These are phyloP conservation scores for Lynx canadensis DNA, from an alignment of 2,113 vertebrate genomes.

Conservation along the genomic window DNA sequence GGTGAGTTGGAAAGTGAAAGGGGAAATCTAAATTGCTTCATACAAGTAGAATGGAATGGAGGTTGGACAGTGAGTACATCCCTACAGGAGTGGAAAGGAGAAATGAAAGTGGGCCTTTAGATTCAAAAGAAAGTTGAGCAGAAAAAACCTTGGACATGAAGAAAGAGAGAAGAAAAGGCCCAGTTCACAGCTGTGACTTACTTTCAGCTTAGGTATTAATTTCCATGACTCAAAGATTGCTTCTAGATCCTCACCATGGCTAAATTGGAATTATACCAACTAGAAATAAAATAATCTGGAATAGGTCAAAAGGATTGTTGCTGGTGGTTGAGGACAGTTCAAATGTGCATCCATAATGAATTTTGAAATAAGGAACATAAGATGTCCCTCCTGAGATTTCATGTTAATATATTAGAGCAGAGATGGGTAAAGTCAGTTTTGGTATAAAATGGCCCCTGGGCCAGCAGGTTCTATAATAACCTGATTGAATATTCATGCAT, in stretches of 20 bases:
- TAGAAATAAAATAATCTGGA: slow-evolving; percentile 25
- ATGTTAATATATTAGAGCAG: neutral
- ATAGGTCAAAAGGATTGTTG: neutral
- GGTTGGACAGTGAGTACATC: neutral
- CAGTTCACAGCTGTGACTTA: neutral
- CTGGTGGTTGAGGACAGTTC: neutral
- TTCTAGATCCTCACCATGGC: neutral
- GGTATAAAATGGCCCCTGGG: neutral
- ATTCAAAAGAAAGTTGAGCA: neutral
- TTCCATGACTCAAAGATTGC: neutral
- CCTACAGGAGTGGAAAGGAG: neutral
- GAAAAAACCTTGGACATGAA: neutral
- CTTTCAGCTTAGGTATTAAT: neutral
- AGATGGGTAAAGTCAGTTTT: neutral
- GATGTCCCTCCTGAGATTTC: neutral
- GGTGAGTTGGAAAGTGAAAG: neutral
- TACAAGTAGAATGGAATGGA: neutral
- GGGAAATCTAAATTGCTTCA: neutral
- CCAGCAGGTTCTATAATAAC: neutral
- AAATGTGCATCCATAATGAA: neutral
- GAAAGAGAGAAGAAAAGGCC: neutral
- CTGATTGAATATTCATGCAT: neutral
- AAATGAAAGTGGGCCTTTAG: neutral
- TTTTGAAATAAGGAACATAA: neutral
- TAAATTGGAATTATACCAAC: neutral